phyloP scores from a whole-genome alignment of 2,888 invertebrate species.

The Alitta virens region DNA sequence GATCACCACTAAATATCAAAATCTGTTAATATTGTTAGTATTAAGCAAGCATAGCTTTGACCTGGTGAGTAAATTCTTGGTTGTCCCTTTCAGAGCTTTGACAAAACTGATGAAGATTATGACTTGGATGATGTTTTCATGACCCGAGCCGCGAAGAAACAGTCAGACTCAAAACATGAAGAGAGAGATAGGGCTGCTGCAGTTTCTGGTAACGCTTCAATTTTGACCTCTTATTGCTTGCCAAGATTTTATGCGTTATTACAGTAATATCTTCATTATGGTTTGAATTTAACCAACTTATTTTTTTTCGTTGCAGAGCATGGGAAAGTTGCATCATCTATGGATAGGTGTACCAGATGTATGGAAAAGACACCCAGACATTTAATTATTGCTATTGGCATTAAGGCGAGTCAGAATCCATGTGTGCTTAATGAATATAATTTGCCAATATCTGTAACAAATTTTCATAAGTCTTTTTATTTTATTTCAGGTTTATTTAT shows the following conservation, averaged over 20 bases:
- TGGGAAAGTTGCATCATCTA: constrained; percentile 64
- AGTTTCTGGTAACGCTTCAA: constrained; percentile 56
- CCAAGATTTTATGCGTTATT: too few species aligned
- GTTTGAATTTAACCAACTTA: not conserved
- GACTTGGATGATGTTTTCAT: constrained; percentile 74
- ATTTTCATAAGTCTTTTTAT: not conserved
- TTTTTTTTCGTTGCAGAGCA: constrained; percentile 63
- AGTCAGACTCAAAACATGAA: constrained; percentile 59
- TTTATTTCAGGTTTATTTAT: constrained; percentile 67
- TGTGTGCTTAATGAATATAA: too few species aligned
- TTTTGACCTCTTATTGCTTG: too few species aligned
- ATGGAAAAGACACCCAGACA: constrained; percentile 82
- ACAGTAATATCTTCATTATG: not conserved
- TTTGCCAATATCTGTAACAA: not conserved
- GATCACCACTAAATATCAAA: too few species aligned
- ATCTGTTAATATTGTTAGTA: too few species aligned
- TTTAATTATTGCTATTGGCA: constrained; percentile 58
- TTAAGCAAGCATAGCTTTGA: too few species aligned
- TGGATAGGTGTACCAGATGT: constrained; percentile 81
- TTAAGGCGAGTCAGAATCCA: constrained; percentile 29
- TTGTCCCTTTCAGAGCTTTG: constrained; percentile 16
- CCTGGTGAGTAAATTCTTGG: too few species aligned
- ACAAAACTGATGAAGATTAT: constrained; percentile 57
- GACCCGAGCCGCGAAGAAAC: constrained; percentile 71
- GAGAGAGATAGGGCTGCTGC: constrained; percentile 42